Percentiles rank a stretch among this genome's conserved stretches.
These are phyloP conservation scores for Callithrix jacchus DNA, from an alignment of 2,113 vertebrate species.

Conservation along the genomic window DNA sequence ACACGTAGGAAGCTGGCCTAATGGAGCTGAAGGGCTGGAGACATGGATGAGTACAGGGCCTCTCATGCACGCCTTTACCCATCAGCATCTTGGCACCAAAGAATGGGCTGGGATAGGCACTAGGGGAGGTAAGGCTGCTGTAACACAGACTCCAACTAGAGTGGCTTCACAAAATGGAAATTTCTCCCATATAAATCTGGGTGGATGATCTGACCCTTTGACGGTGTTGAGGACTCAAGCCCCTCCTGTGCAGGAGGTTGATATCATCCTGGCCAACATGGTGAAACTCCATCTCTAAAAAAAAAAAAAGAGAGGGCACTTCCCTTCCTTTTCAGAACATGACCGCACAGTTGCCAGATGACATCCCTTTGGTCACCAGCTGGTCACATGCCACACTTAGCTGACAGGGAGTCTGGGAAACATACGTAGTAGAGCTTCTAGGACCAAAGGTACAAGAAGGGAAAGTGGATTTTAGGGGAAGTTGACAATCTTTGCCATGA, in stretches of 20 bases:
- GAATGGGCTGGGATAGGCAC: neutral
- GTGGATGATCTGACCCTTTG: neutral
- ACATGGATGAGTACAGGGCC: neutral
- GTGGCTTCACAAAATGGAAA: neutral
- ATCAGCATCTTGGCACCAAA: neutral
- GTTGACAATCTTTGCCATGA: neutral
- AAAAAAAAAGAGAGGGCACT: neutral
- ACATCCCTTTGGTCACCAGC: neutral
- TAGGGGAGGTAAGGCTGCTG: neutral
- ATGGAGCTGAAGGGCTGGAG: neutral
- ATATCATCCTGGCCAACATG: too few species aligned
- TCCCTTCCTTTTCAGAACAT: neutral
- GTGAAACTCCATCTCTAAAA: too few species aligned
- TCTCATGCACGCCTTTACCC: neutral
- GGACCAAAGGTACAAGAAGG: neutral
- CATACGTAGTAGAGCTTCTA: neutral
- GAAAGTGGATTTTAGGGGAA: neutral
- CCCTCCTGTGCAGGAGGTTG: too few species aligned
- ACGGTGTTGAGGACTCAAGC: neutral
- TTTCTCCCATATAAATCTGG: neutral
- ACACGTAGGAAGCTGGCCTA: neutral
- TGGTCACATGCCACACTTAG: neutral
- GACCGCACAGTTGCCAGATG: neutral
- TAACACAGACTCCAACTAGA: neutral
- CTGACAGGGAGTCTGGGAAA: neutral